Conservation (phyloP, 2,797 vertebrate genomes). For the Salmo trutta region DNA sequence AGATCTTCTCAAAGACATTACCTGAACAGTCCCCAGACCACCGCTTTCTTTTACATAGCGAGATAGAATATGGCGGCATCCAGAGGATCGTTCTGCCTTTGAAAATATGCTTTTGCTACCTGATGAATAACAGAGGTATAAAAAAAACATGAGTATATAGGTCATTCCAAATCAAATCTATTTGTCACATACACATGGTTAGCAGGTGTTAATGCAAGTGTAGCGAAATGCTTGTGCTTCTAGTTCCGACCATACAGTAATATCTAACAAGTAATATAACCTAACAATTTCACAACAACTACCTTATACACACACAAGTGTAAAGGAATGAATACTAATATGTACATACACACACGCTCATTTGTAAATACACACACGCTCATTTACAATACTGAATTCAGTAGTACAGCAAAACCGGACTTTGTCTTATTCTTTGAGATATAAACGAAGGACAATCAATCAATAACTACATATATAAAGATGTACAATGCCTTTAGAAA, state of each 20-base stretch:
- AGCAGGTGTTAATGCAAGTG: too few relatives aligned
- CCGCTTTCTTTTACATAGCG: slow-evolving; percentile 95
- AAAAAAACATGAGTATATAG: not conserved
- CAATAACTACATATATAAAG: too few relatives aligned
- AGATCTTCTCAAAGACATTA: slow-evolving; percentile 49
- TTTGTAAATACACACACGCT: not conserved
- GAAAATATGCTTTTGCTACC: slow-evolving; percentile 96
- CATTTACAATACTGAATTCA: slow-evolving; percentile 16
- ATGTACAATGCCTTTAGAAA: too few relatives aligned
- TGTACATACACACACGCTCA: too few relatives aligned
- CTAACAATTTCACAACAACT: too few relatives aligned
- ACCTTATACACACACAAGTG: too few relatives aligned
- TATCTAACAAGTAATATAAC: too few relatives aligned
- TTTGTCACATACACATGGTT: too few relatives aligned
- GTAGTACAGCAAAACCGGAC: slow-evolving; percentile 17
- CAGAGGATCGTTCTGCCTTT: slow-evolving; percentile 91
- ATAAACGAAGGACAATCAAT: not conserved
- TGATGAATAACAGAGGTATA: slow-evolving; percentile 55
- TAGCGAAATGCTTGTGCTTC: too few relatives aligned
- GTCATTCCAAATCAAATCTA: not conserved
- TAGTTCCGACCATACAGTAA: too few relatives aligned
- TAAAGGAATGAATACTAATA: too few relatives aligned
- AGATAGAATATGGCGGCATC: slow-evolving; percentile 97
- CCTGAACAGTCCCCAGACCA: slow-evolving; percentile 98
- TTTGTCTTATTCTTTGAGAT: not conserved